These are phyloP conservation scores for Patella depressa DNA, from an alignment of 2,888 invertebrate species.

Conservation along the genomic window DNA sequence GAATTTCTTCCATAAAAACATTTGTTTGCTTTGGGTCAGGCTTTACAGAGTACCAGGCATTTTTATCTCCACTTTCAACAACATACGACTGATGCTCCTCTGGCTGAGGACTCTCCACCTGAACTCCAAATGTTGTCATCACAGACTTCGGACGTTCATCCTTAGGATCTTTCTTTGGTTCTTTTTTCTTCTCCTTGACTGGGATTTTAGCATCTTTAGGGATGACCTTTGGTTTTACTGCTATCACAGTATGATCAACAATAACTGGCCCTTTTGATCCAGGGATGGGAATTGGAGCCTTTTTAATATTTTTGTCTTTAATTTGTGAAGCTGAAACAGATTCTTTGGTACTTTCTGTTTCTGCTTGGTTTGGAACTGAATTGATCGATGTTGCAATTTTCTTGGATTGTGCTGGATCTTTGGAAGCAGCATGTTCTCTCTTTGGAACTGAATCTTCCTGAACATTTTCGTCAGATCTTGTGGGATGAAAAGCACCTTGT, in stretches of 20 bases:
- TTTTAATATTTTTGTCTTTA: too few species aligned
- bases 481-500: too few species aligned
- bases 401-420: too few species aligned
- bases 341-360: too few species aligned
- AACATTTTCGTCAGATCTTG: not conserved
- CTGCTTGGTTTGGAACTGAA: too few species aligned
- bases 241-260: slow-evolving; percentile 19
- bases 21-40: slow-evolving; percentile 21
- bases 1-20: slow-evolving; percentile 9
- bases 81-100: not conserved
- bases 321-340: too few species aligned
- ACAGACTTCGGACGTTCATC: slow-evolving; percentile 4
- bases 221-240: slow-evolving; percentile 22
- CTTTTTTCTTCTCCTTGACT: slow-evolving; percentile 22
- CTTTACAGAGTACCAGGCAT: slow-evolving; percentile 25
- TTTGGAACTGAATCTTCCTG: not conserved
- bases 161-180: slow-evolving; percentile 12
- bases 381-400: too few species aligned
- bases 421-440: too few species aligned
- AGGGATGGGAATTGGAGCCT: not conserved
- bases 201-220: slow-evolving; percentile 25
- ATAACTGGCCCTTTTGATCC: not conserved
- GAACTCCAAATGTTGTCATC: not conserved
- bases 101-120: not conserved
- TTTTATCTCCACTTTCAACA: slow-evolving; percentile 18